Base-by-base conservation (phyloP, 2,888 invertebrate genomes). In the Augiades crinisus region DNA sequence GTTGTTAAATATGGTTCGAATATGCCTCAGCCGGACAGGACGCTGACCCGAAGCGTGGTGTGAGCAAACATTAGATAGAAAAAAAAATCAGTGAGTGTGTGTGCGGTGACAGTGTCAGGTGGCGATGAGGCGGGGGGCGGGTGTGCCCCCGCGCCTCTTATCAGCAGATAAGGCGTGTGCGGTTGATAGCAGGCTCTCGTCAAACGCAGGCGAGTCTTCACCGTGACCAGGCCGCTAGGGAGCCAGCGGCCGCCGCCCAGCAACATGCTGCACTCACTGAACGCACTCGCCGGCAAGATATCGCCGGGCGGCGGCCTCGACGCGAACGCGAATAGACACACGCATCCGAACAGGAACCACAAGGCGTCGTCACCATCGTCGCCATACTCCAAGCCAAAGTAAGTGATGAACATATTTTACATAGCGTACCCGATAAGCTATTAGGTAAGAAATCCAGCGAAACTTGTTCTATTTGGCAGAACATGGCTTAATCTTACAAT, bases 261-360 rank as follows among this genome's bases (percentile, higher is more conserved):
- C 93, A 88, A 81, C 65, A 96, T 96, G 96, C 92, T 96, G 86
- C 94, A 95, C 87, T 95, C 96, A 69, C 91, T 96, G 87, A 96
- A 96, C 91, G 94, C 94, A 82, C 92, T 96, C 90, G 96, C 96
- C 90, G 95, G 95, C 80, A 96, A 96, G 90, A 94, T 96, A 83
- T 96, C 96, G 82, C 96, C 96, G 77, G 95, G 95, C 83, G 90
- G 92, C 91, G 81, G 92, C 81, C 89, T 92, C 74, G 94, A 94
- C 81, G 89, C 92, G 61, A 94, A 94, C 83, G 93, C 93, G 57
- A 94, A 94, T 82, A 90, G 93, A 72, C 92, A 75, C 90, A 78
- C 79, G 75, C 90, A 77, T 71, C 88, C 87, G 64, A 89, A 88
- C 78, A 81, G 85, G 76, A 89, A 88, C 72, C 85, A 89, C 78